Evolutionary conservation across 2,113 vertebrate genomes (phyloP).

Genomic region (Clupea harengus): DNA sequence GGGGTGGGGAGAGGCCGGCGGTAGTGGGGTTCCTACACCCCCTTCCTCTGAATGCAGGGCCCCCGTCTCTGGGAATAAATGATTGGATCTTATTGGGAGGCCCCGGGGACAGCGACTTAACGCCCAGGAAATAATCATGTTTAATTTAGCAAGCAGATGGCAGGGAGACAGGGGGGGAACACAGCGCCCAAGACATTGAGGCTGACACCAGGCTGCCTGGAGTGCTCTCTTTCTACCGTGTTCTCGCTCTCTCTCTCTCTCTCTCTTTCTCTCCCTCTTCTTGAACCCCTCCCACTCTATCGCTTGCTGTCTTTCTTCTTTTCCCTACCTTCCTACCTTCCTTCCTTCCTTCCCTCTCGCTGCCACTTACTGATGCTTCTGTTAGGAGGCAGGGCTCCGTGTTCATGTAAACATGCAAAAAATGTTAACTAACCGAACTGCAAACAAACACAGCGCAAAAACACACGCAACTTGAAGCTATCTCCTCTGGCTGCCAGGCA

Average conservation of each 20-base stretch:
- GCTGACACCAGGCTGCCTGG: slow-evolving; percentile 63
- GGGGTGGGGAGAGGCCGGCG: slow-evolving; percentile 24
- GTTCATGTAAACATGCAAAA: slow-evolving; percentile 53
- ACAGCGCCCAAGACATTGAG: slow-evolving; percentile 55
- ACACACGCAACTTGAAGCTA: slow-evolving; percentile 16
- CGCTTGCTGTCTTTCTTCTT: not conserved
- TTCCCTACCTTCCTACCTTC: not conserved
- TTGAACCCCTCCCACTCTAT: not conserved
- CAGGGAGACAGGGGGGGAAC: slow-evolving; percentile 50
- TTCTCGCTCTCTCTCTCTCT: not conserved
- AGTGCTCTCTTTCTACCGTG: slow-evolving; percentile 40
- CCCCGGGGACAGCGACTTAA: slow-evolving; percentile 69
- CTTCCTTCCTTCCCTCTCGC: not conserved
- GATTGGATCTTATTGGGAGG: slow-evolving; percentile 62
- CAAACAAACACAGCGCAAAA: slow-evolving; percentile 29
- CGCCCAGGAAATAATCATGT: slow-evolving; percentile 76
- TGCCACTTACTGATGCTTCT: not conserved
- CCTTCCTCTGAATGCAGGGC: slow-evolving; percentile 39
- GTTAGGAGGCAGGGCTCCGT: not conserved
- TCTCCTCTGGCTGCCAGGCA: slow-evolving; percentile 17
- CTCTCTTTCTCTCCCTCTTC: not conserved
- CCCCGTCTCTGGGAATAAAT: slow-evolving; percentile 73
- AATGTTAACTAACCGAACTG: slow-evolving; percentile 24
- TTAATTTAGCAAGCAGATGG: slow-evolving; percentile 80
- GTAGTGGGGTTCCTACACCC: slow-evolving; percentile 32